Base-by-base conservation (phyloP, 2,113 vertebrate genomes). In the Sitta europaea region DNA sequence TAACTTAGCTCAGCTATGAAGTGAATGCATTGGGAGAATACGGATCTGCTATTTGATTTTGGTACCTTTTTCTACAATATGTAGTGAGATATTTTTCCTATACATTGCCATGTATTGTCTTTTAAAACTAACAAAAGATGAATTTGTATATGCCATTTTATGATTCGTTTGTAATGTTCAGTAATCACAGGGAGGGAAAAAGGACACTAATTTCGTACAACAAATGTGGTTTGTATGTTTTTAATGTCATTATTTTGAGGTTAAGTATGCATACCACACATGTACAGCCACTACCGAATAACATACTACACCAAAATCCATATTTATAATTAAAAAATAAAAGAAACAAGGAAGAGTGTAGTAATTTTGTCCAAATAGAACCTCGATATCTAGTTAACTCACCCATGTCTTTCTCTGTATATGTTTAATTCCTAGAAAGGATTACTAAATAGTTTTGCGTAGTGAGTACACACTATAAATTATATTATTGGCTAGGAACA, bases 331-430 rank as follows among this genome's bases (percentile, higher is more conserved):
- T 38, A 3, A 11, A 29, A 48, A 27, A 12, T 27, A 43, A 21
- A 17, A 16, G 1, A 33, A 38, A 21, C 2, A 50, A 61, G 2
- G 3, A 88, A 80, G 2, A 0, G 12, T 53, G 8, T 16, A 68
- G 14, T 16, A 70, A 27, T 59, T 81, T 74, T 71, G 5, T 54
- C 31, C 8, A 50, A 71, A 22, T 18, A 45, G 11, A 74, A 24
- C 3, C 9, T 70, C n/a, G 8, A 36, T 36, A 45, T 24, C 12
- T 71, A 8, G 9, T 62, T 67, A 58, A 67, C 14, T 7, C 0
- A 4, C 5, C 2, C 1, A 2, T 24, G 9, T 25, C 4, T 63
- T 67, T n/a, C 9, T 54, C 18, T 76, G 3, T 22, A 28, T n/a
- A 25, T 62, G 6, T 43, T 76, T 45, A 48, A 35, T 67, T 74